Conservation (phyloP, 1,140 invertebrate species). For the Sminthurides bifidus region DNA sequence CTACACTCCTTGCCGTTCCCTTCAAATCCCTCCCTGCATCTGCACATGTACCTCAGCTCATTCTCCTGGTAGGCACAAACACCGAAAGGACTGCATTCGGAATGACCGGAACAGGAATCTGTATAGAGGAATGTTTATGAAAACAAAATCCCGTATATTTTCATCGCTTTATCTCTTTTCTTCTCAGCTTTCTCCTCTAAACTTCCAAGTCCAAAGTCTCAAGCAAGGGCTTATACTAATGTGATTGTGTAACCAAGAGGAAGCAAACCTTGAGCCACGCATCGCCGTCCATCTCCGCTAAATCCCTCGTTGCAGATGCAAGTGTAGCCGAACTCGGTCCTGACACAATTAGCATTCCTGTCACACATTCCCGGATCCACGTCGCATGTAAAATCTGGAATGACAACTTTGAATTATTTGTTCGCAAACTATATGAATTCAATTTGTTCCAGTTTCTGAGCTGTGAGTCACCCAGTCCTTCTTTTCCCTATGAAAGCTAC, state of each 20-base stretch:
- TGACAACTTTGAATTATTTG: background rate
- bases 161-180: too few species aligned
- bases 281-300: conserved; percentile 62
- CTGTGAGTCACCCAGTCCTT: background rate
- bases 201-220: too few species aligned
- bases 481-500: too few species aligned
- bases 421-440: background rate
- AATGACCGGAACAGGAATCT: conserved; percentile 52
- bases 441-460: background rate
- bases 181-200: too few species aligned
- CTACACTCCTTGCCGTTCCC: conserved; percentile 62
- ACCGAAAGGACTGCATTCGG: conserved; percentile 62
- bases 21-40: conserved; percentile 49
- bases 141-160: too few species aligned
- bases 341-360: conserved; percentile 57
- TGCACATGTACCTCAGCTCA: conserved; percentile 51
- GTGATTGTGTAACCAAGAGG: background rate
- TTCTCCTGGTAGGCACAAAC: conserved; percentile 53
- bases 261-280: conserved; percentile 46
- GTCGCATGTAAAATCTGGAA: conserved; percentile 33
- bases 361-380: conserved; percentile 54
- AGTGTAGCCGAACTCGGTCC: conserved; percentile 48
- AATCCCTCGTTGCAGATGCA: conserved; percentile 71
- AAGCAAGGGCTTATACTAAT: background rate
- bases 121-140: too few species aligned